Percentiles rank a stretch among this genome's conserved stretches.
phyloP scores from a whole-genome alignment of 2,797 vertebrate species.

The Thamnophis elegans region DNA sequence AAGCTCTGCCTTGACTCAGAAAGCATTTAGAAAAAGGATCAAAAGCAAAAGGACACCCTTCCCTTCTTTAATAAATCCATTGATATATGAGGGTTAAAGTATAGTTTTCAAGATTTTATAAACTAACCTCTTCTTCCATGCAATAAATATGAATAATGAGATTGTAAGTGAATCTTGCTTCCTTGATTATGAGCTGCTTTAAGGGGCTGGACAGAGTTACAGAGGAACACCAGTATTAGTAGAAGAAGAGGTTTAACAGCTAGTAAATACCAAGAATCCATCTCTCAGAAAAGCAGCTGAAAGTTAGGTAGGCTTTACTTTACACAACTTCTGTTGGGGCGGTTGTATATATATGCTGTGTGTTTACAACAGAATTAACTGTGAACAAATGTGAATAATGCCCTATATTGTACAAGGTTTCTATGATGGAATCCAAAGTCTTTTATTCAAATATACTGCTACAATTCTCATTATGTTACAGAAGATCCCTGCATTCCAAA shows the following conservation, averaged over 20 bases:
- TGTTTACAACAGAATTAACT: slow-evolving; percentile 43
- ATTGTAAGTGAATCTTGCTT: not conserved
- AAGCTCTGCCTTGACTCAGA: not conserved
- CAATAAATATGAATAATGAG: not conserved
- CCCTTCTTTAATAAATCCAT: not conserved
- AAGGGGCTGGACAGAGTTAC: not conserved
- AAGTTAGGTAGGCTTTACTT: not conserved
- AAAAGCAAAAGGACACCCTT: not conserved
- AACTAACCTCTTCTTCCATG: not conserved
- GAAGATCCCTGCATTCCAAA: slow-evolving; percentile 61
- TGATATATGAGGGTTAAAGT: not conserved
- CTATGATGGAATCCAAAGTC: slow-evolving; percentile 49
- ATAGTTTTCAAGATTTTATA: not conserved
- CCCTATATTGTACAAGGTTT: slow-evolving; percentile 47
- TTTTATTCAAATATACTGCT: slow-evolving; percentile 51
- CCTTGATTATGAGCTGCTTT: not conserved
- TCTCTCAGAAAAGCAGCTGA: not conserved
- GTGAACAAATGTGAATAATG: slow-evolving; percentile 42
- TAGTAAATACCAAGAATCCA: not conserved
- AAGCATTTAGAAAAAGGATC: not conserved
- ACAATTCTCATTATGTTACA: slow-evolving; percentile 60
- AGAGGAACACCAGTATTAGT: not conserved
- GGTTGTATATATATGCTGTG: slow-evolving; percentile 12
- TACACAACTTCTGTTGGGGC: slow-evolving; percentile 7
- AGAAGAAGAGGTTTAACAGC: not conserved